Percentiles rank a stretch among this genome's conserved stretches.
Conservation (phyloP, 35 echinoderm and acorn worm genomes). For the Amphiura filiformis region DNA sequence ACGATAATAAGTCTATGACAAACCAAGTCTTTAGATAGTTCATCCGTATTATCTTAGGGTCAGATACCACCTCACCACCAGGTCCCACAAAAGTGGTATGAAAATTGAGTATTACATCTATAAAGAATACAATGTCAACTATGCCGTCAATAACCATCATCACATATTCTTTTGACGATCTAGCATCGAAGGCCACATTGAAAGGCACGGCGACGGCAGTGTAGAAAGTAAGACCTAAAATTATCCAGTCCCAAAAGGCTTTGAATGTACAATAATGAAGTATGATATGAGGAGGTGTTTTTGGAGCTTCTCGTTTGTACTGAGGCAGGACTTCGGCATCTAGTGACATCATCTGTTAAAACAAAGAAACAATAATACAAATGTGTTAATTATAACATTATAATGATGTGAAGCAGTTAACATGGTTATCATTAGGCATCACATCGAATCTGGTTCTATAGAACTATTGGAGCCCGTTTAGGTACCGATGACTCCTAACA, state of each 20-base stretch:
- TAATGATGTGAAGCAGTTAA: too few species aligned
- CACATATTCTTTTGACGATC: conserved; percentile 68
- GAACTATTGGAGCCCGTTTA: too few species aligned
- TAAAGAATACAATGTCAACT: conserved; percentile 96
- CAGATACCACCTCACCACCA: conserved; percentile 93
- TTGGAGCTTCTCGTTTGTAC: conserved; percentile 94
- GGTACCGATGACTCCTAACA: too few species aligned
- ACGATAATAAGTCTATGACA: conserved; percentile 96
- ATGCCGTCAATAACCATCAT: conserved; percentile 84
- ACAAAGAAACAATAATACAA: too few species aligned
- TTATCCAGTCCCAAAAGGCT: conserved; percentile 96
- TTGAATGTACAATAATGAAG: conserved; percentile 97
- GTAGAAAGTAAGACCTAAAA: conserved; percentile 86
- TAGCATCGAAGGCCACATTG: conserved; percentile 79
- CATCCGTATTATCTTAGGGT: conserved; percentile 96
- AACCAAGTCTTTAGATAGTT: conserved; percentile 96
- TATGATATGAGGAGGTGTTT: conserved; percentile 96
- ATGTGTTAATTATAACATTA: too few species aligned
- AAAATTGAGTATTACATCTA: conserved; percentile 98
- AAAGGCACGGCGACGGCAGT: conserved; percentile 98
- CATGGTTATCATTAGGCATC: too few species aligned
- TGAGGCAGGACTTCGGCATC: conserved; percentile 95
- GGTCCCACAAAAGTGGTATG: conserved; percentile 98
- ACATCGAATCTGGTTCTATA: too few species aligned
- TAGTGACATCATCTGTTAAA: conserved; percentile 84